These are phyloP conservation scores for Cantharis rustica DNA, from an alignment of 2,888 invertebrate species.

Conservation along the genomic window DNA sequence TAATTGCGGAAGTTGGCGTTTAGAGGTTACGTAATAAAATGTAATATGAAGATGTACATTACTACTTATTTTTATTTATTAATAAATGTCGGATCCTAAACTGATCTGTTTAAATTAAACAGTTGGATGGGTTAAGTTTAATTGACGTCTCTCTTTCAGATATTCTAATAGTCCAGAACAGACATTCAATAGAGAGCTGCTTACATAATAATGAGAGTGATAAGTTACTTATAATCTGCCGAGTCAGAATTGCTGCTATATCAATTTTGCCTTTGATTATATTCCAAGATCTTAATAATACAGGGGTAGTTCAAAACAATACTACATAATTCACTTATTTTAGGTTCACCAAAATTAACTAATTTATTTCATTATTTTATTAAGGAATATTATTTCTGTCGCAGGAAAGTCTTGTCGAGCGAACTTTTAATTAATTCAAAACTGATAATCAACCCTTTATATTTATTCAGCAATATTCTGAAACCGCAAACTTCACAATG, in stretches of 20 bases:
- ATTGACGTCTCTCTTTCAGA: background rate
- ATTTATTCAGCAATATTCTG: no score
- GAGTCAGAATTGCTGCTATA: background rate
- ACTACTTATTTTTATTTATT: background rate
- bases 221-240: background rate
- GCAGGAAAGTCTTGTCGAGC: no score
- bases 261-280: background rate
- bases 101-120: background rate
- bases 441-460: no score
- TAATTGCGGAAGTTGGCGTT: background rate
- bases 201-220: background rate
- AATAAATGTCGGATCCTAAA: background rate
- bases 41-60: background rate
- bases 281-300: background rate
- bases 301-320: background rate
- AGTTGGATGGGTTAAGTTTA: background rate
- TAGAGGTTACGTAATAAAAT: background rate
- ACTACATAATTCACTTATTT: background rate
- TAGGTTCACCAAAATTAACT: no score
- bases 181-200: background rate
- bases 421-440: no score
- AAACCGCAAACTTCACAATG: no score
- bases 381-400: no score
- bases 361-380: no score
- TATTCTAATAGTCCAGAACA: background rate